phyloP scores from a whole-genome alignment of 2,113 vertebrate species.

The Callipepla californica region DNA sequence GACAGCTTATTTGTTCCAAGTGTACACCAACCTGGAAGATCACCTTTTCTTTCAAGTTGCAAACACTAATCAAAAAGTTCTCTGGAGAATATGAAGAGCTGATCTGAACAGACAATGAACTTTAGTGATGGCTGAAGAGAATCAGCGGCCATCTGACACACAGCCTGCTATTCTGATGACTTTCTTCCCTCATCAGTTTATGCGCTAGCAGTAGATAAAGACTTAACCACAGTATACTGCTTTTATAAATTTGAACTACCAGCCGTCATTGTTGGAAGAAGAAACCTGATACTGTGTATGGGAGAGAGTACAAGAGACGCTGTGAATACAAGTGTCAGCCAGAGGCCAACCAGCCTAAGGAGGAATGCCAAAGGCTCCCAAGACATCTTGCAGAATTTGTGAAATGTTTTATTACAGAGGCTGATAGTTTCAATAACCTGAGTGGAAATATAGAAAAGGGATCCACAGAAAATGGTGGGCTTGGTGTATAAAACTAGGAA shows the following conservation, averaged over 20 bases:
- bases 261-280: not conserved
- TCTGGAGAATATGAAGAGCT: not conserved
- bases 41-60: not conserved
- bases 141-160: not conserved
- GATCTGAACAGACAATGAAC: not conserved
- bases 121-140: not conserved
- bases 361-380: not conserved
- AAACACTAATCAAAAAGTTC: not conserved
- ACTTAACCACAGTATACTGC: not conserved
- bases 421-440: not conserved
- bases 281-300: not conserved
- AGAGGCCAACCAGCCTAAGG: not conserved
- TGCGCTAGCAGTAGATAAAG: not conserved
- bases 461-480: not conserved
- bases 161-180: not conserved
- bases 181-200: not conserved
- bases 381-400: not conserved
- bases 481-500: not conserved
- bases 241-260: not conserved
- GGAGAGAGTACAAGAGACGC: not conserved
- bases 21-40: not conserved
- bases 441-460: not conserved
- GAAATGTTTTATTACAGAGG: not conserved
- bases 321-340: not conserved
- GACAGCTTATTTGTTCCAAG: not conserved